Evolutionary conservation across 92 coral and sea anemone species (phyloP), one percentile per base, ranked within the genome.

Genomic region (Actinostola sp.): DNA sequence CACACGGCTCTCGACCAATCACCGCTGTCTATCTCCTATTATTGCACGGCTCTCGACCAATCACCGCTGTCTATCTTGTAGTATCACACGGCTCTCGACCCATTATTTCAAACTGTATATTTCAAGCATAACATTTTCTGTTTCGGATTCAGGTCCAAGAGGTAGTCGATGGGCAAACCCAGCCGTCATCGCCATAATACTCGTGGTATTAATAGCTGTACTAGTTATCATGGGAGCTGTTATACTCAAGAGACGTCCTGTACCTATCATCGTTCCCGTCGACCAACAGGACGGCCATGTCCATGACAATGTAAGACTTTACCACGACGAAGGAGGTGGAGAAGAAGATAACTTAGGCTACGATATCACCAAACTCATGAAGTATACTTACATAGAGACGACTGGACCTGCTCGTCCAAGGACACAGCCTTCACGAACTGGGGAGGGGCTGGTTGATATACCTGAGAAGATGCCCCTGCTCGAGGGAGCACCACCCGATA

Each of bases 261-360:
- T 33, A 11, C 98, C 98, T 20, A 71, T 78, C 13, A 76, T 82
- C 48, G 92, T 85, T 30, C 82, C 84, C n/a, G 92, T 88, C 59
- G 97, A 84, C 35, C 66, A 76, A 49, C 86, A 70, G 2, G 98
- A 93, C n/a, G 98, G 98, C 4, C 98, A 94, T 75, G 98, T 92
- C 28, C 98, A 94, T 62, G 98, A 94, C 79, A 94, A 92, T 83
- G 84, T 94, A 52, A 89, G 96, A 71, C 97, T 89, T 26, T 94
- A 94, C 86, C 98, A 94, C 80, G 98, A 94, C 71, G 98, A 94
- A 35, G 98, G 98, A 13, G 98, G 97, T n/a, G 98, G 98, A 34
- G 98, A 94, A 61, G 98, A 90, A 79, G 98, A 94, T 70, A 94
- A 92, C 71, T 77, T 85, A 35, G 92, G 93, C 64, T 94, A 91